Percentiles rank a stretch among this genome's conserved stretches.
phyloP scores from a whole-genome alignment of 1,140 invertebrate species.

The Dendroctonus valens region DNA sequence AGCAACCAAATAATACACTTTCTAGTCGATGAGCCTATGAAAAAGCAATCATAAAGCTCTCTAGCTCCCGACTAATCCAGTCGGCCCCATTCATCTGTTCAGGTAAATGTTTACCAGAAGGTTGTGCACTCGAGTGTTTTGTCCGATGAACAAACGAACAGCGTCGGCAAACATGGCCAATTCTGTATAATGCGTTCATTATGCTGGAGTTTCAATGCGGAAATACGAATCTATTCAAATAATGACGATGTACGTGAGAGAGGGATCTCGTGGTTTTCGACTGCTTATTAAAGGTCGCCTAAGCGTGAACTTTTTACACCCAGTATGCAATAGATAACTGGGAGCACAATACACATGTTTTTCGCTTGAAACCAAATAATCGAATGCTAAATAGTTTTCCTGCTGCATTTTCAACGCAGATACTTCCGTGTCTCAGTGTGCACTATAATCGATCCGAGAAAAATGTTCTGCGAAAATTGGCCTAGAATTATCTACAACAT shows the following conservation, averaged over 20 bases:
- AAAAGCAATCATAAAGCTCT: slow-evolving; percentile 27
- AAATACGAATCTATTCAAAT: slow-evolving; percentile 35
- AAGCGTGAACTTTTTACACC: too few relatives aligned
- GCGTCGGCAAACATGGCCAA: slow-evolving; percentile 36
- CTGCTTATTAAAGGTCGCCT: too few relatives aligned
- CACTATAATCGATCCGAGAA: too few relatives aligned
- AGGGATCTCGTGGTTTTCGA: background rate
- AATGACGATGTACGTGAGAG: slow-evolving; percentile 11
- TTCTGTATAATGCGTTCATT: slow-evolving; percentile 30
- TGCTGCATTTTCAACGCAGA: too few relatives aligned
- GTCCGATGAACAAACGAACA: slow-evolving; percentile 34
- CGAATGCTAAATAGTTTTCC: too few relatives aligned
- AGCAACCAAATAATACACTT: slow-evolving; percentile 10
- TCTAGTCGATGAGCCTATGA: slow-evolving; percentile 9
- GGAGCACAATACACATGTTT: too few relatives aligned
- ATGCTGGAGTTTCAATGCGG: slow-evolving; percentile 32
- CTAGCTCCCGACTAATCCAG: slow-evolving; percentile 24
- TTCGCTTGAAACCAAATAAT: too few relatives aligned
- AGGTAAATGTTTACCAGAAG: slow-evolving; percentile 34
- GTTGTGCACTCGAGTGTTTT: slow-evolving; percentile 34
- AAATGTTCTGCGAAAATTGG: too few relatives aligned
- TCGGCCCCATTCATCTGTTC: slow-evolving; percentile 26
- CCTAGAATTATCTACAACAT: too few relatives aligned
- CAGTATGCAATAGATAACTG: too few relatives aligned
- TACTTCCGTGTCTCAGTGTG: too few relatives aligned